A percentile compares a stretch with the other conserved stretches of the same genome.
Conservation (phyloP, 2,888 invertebrate species). For the Mesorhabditis belari region DNA sequence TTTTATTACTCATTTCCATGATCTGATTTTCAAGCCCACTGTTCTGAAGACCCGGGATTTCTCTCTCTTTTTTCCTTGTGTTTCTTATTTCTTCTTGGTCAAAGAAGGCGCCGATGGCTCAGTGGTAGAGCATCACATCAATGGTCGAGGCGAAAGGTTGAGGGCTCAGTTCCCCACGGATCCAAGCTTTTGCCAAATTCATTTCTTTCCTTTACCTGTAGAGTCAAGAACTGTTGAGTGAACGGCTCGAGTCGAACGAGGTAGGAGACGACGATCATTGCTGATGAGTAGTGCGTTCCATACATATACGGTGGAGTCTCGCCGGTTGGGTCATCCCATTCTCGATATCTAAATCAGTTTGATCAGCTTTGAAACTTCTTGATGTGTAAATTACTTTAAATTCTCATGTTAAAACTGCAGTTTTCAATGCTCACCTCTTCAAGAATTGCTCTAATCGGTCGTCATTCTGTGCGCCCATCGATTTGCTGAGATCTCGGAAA, state of each 20-base stretch:
- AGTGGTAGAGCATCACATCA: no score
- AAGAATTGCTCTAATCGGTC: conserved; percentile 88
- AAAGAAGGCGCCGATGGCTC: no score
- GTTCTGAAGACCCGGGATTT: no score
- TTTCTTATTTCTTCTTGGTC: background rate
- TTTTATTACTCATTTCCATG: no score
- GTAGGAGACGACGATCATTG: conserved; percentile 99
- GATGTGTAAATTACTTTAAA: no score
- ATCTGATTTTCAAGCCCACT: no score
- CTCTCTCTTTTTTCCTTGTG: background rate
- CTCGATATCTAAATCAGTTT: conserved; percentile 63
- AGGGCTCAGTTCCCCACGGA: no score
- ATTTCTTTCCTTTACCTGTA: conserved; percentile 64
- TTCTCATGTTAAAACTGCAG: no score
- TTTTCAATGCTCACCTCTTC: conserved; percentile 63
- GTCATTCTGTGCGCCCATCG: conserved; percentile 95
- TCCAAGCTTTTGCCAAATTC: background rate
- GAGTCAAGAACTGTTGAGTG: conserved; percentile 88
- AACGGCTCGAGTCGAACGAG: conserved; percentile 95
- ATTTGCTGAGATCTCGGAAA: conserved; percentile 86
- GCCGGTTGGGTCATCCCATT: conserved; percentile 96
- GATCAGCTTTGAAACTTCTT: no score
- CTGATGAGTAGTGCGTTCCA: conserved; percentile 96
- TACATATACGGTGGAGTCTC: conserved; percentile 99
- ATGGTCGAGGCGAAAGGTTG: no score